phyloP scores from a whole-genome alignment of 2,797 vertebrate genomes.

The Threskiornis aethiopicus region DNA sequence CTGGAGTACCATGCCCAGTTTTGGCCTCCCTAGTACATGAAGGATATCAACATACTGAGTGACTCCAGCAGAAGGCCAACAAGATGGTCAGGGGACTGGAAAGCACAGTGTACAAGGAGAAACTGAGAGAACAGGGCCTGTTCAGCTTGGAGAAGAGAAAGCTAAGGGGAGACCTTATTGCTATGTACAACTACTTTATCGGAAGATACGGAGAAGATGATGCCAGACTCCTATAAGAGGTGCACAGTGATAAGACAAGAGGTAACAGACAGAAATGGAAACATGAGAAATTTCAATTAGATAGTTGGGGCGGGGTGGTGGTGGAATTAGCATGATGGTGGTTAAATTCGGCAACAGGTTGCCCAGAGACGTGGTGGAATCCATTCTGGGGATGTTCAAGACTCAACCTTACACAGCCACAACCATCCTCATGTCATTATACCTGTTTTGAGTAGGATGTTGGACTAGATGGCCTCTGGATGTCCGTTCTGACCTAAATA shows the following conservation, averaged over 20 bases:
- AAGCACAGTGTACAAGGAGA: background rate
- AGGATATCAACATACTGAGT: background rate
- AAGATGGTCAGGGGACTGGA: background rate
- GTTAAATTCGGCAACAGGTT: background rate
- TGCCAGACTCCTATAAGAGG: background rate
- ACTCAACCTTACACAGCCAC: rapidly evolving
- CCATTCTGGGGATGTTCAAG: background rate
- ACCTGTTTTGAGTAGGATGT: background rate
- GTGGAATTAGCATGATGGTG: background rate
- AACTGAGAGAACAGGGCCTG: background rate
- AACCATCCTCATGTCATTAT: background rate
- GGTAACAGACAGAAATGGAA: background rate
- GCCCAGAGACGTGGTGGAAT: background rate
- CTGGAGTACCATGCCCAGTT: background rate
- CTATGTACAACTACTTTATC: background rate
- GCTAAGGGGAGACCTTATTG: background rate
- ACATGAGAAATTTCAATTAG: background rate
- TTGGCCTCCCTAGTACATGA: background rate
- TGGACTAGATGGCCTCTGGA: background rate
- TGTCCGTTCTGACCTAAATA: background rate
- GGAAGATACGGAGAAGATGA: background rate
- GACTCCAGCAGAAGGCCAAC: background rate
- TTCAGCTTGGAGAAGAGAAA: background rate
- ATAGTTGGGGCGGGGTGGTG: rapidly evolving
- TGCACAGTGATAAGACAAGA: background rate